phyloP scores from a whole-genome alignment of 2,797 vertebrate species.

The Hypotaenidia okinawae region DNA sequence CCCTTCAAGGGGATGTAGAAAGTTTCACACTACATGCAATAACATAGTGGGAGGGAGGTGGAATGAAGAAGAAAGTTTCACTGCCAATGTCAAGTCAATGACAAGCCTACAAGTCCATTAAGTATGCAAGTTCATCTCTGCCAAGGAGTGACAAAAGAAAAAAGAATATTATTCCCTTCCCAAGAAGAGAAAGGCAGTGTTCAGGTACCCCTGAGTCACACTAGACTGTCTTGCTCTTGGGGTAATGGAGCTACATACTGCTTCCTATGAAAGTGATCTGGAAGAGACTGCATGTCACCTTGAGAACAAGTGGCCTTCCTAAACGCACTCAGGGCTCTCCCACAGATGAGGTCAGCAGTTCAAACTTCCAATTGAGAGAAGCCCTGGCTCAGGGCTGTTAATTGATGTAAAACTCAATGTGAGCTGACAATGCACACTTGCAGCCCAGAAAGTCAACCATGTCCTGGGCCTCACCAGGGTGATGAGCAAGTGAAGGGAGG shows the following conservation, averaged over 20 bases:
- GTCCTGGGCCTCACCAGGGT: too few relatives aligned
- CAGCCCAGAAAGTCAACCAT: too few relatives aligned
- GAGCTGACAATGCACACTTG: too few relatives aligned
- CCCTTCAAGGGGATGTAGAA: not conserved
- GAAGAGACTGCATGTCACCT: not conserved
- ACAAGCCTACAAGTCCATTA: not conserved
- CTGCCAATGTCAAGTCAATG: not conserved
- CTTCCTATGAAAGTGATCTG: not conserved
- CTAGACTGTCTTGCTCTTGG: not conserved
- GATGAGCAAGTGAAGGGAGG: too few relatives aligned
- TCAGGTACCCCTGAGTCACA: not conserved
- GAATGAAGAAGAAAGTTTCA: not conserved
- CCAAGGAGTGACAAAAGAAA: not conserved
- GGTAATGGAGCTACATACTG: not conserved
- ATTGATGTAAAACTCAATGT: too few relatives aligned
- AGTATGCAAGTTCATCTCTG: not conserved
- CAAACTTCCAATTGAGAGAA: too few relatives aligned
- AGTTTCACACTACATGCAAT: not conserved
- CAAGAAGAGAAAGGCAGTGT: not conserved
- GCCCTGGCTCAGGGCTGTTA: too few relatives aligned
- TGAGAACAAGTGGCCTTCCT: too few relatives aligned
- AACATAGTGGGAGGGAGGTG: not conserved
- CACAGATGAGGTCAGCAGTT: too few relatives aligned
- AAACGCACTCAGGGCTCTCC: too few relatives aligned
- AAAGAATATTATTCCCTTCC: not conserved